Evolutionary conservation across 2,888 invertebrate species (phyloP), one percentile per base, ranked within the genome.

Genomic region (Pristionchus entomophagus): DNA sequence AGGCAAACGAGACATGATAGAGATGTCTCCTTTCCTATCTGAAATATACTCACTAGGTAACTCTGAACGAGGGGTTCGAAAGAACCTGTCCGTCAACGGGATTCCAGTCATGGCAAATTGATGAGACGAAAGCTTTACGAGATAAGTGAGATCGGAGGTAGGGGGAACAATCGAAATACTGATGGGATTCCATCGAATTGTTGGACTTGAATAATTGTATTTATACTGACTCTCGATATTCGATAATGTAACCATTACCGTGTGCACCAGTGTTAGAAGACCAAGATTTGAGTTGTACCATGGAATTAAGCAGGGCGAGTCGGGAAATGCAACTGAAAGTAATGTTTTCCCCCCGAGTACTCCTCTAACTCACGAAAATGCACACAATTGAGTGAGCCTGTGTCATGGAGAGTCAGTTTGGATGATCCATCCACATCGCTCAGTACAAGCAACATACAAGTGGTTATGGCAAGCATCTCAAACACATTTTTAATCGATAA

Each of bases 161-260:
- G 10, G 77, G 77, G n/a, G 77, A 41, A 77, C 77, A 41, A 77
- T 77, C 77, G n/a, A 77, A 77, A 12, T 32, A 41, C 14, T 77
- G 41, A 41, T n/a, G 45, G n/a, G n/a, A 35, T 80, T 49, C 80
- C 0, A 53, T 80, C 0, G 80, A 51, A 32, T 51, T 29, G 38
- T 32, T 32, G 14, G 10, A 29, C 80, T 53, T 14, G n/a, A 77
- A n/a, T n/a, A 22, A 45, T 26, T 41, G 12, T 12, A 45, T n/a
- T 26, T 19, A 14, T 65, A 65, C 12, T 19, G 5, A 26, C n/a
- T n/a, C n/a, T n/a, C n/a, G n/a, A n/a, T n/a, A n/a, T n/a, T n/a
- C 1, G n/a, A 32, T 5, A n/a, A 2, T 41, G n/a, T 77, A 14
- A 6, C 1, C 32, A 17, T 38, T 17, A 80, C 80, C 80, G 51